Evolutionary conservation across 2,113 vertebrate genomes (phyloP).

Genomic region (Castor canadensis): DNA sequence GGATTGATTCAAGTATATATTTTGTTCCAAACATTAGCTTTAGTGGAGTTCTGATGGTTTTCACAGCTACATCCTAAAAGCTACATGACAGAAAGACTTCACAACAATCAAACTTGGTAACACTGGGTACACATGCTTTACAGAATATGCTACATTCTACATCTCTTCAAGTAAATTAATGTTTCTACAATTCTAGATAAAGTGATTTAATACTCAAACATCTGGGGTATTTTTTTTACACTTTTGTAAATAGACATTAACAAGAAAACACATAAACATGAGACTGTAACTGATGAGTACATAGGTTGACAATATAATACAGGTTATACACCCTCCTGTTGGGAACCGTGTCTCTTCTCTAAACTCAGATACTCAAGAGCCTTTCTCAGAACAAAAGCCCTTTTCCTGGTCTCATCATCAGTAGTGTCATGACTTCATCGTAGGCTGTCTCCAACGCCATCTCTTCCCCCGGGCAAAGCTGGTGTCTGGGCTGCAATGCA

Average conservation of each 20-base stretch:
- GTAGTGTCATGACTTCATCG: not conserved
- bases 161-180: constrained; percentile 64
- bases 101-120: constrained; percentile 53
- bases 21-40: constrained; percentile 61
- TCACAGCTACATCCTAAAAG: constrained; percentile 66
- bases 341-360: not conserved
- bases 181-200: constrained; percentile 48
- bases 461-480: not conserved
- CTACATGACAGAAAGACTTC: constrained; percentile 67
- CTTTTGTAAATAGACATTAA: constrained; percentile 53
- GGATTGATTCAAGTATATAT: constrained; percentile 55
- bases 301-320: constrained; percentile 33
- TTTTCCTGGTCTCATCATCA: constrained; percentile 20
- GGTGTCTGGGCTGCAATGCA: constrained; percentile 45
- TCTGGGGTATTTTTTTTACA: not conserved
- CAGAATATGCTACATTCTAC: constrained; percentile 55
- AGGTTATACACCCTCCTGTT: constrained; percentile 32
- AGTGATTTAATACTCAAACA: constrained; percentile 60
- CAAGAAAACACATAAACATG: constrained; percentile 54
- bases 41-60: constrained; percentile 61
- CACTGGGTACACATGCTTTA: constrained; percentile 65
- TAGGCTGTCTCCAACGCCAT: not conserved
- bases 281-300: constrained; percentile 27
- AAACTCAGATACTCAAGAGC: not conserved
- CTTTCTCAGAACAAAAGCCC: constrained; percentile 46